Evolutionary conservation across 1,140 invertebrate species (phyloP).

Genomic region (Drosophila ohnishii): DNA sequence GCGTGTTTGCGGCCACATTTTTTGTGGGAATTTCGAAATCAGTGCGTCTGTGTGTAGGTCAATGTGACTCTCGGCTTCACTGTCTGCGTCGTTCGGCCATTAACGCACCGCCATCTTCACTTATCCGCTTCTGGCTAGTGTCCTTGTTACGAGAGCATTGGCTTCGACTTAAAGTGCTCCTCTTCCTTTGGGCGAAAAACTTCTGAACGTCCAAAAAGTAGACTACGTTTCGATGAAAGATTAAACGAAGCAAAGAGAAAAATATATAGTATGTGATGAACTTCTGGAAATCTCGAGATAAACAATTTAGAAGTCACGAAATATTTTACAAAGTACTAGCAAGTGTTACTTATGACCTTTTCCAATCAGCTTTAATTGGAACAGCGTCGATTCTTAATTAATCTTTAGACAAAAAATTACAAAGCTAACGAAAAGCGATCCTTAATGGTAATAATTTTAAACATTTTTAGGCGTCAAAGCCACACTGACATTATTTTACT

Average conservation of each 20-base stretch:
- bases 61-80: slow-evolving; percentile 59
- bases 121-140: slow-evolving; percentile 25
- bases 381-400: too few relatives aligned
- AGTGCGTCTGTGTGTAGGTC: slow-evolving; percentile 67
- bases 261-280: not conserved
- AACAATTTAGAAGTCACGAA: not conserved
- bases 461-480: too few relatives aligned
- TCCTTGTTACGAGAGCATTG: slow-evolving; percentile 55
- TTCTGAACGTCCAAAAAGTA: slow-evolving; percentile 30
- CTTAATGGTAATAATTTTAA: too few relatives aligned
- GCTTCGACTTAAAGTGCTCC: slow-evolving; percentile 24
- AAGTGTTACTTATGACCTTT: not conserved
- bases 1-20: slow-evolving; percentile 43
- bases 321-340: not conserved
- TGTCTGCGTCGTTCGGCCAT: slow-evolving; percentile 57
- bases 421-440: too few relatives aligned
- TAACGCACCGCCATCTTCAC: slow-evolving; percentile 46
- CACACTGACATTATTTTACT: too few relatives aligned
- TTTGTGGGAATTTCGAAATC: slow-evolving; percentile 43
- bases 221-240: slow-evolving; percentile 30
- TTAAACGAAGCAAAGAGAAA: not conserved
- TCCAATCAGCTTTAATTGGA: not conserved
- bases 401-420: too few relatives aligned
- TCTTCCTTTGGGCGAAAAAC: slow-evolving; percentile 4
- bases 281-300: not conserved